Percentiles rank a stretch among this genome's conserved stretches.
These are phyloP conservation scores for Ochropacha duplaris DNA, from an alignment of 2,888 invertebrate genomes.

Conservation along the genomic window DNA sequence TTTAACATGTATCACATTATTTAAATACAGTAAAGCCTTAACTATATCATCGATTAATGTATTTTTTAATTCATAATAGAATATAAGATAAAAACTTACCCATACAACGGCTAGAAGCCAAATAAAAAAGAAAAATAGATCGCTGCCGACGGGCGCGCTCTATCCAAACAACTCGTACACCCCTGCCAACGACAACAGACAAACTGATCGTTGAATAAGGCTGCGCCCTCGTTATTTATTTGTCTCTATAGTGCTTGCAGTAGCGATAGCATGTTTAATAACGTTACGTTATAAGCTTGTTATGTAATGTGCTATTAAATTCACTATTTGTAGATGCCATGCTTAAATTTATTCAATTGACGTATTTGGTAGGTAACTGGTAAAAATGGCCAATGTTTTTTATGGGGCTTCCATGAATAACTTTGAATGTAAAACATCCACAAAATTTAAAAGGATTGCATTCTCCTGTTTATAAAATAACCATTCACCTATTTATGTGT, in stretches of 20 bases:
- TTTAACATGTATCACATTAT: not conserved
- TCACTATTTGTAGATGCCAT: no score
- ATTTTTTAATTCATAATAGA: constrained; percentile 8
- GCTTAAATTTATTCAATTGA: no score
- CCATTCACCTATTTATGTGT: no score
- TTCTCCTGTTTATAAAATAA: no score
- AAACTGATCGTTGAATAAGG: constrained; percentile 70
- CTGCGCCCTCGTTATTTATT: constrained; percentile 60
- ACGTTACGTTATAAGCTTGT: constrained; percentile 7
- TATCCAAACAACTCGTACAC: constrained; percentile 52
- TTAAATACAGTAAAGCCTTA: not conserved
- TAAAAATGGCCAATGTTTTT: no score
- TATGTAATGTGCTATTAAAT: not conserved
- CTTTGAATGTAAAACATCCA: no score
- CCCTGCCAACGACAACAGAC: constrained; percentile 58
- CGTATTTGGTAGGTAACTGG: no score
- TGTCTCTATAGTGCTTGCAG: constrained; percentile 38
- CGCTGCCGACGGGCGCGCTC: constrained; percentile 69
- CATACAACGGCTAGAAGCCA: constrained; percentile 84
- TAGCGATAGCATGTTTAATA: constrained; percentile 13
- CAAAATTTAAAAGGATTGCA: no score
- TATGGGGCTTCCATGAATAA: no score
- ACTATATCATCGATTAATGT: not conserved
- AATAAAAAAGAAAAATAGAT: constrained; percentile 80
- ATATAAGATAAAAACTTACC: constrained; percentile 61